Evolutionary conservation across 2,797 vertebrate species (phyloP).

Genomic region (Brachyrhaphis roseni): DNA sequence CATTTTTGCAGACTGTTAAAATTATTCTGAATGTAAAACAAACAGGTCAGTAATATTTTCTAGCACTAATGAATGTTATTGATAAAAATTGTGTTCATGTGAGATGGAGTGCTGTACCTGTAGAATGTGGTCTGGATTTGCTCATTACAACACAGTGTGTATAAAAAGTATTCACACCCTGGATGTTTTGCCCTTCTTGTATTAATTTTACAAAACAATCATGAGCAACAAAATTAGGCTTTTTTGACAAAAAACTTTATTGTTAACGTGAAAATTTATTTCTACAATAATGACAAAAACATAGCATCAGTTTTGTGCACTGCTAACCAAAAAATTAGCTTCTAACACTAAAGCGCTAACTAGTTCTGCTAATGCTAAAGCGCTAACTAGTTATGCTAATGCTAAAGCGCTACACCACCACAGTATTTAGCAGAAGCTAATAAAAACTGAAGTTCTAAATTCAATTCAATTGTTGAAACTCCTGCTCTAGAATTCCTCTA

Average conservation of each 20-base stretch:
- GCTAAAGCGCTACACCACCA: neutral
- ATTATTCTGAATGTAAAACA: constrained; percentile 73
- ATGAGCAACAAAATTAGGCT: neutral
- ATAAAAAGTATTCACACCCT: neutral
- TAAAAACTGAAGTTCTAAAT: too few relatives aligned
- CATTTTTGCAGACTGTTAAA: constrained; percentile 66
- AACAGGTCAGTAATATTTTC: constrained; percentile 51
- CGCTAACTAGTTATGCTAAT: too few relatives aligned
- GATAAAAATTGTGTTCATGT: constrained; percentile 48
- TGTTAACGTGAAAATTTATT: neutral
- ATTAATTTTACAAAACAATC: neutral
- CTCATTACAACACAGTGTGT: neutral
- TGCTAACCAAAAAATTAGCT: neutral
- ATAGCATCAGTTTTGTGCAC: too few relatives aligned
- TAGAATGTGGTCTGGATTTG: constrained; percentile 33
- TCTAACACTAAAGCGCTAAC: neutral
- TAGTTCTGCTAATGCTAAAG: too few relatives aligned
- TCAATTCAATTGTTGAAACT: too few relatives aligned
- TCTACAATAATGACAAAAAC: neutral
- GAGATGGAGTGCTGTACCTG: constrained; percentile 53
- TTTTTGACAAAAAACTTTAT: neutral
- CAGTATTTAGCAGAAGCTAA: too few relatives aligned
- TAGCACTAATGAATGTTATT: constrained; percentile 64
- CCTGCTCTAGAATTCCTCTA: too few relatives aligned
- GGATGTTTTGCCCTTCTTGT: neutral